A percentile compares a stretch with the other conserved stretches of the same genome.
Evolutionary conservation across 2,888 invertebrate genomes (phyloP).

Genomic region (Sepioteuthis lessoniana): DNA sequence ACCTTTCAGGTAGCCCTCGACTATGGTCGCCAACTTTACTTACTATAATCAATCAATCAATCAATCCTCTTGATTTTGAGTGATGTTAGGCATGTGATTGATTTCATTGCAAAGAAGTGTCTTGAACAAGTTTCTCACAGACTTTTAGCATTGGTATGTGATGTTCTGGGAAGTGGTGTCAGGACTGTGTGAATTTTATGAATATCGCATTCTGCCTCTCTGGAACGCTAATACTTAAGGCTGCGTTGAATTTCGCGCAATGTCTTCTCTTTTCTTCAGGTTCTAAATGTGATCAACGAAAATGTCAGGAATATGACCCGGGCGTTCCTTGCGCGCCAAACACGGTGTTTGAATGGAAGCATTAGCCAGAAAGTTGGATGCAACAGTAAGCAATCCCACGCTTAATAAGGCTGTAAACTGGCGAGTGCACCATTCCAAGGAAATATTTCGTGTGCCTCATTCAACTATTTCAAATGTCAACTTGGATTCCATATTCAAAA

Average conservation of each 20-base stretch:
- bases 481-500: background rate
- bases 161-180: background rate
- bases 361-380: background rate
- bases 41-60: no score
- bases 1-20: no score
- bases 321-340: background rate
- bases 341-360: background rate
- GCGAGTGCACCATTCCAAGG: background rate
- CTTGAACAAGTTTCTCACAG: background rate
- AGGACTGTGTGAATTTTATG: background rate
- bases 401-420: background rate
- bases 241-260: background rate
- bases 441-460: constrained; percentile 20
- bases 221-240: background rate
- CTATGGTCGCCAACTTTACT: no score
- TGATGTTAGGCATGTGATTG: background rate
- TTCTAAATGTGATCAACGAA: background rate
- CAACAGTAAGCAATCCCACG: background rate
- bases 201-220: constrained; percentile 33
- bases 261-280: background rate
- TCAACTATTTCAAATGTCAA: background rate
- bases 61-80: background rate
- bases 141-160: background rate
- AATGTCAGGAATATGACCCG: background rate
- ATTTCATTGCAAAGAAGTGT: background rate